phyloP scores from a whole-genome alignment of 2,113 vertebrate species.

The Perca flavescens region DNA sequence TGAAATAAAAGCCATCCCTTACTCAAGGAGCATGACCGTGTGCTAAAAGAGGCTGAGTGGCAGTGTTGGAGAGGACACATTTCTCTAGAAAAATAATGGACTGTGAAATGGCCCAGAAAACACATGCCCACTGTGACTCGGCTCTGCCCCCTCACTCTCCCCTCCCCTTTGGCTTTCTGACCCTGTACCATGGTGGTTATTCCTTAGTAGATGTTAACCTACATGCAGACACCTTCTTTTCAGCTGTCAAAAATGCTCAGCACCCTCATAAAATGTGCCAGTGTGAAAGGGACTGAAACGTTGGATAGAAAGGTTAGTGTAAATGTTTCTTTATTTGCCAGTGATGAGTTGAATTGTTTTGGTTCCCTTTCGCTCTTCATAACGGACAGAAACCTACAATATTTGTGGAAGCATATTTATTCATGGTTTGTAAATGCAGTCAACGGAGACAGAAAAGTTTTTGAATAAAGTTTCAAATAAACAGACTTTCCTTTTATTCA shows the following conservation, averaged over 20 bases:
- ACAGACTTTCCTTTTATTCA: constrained; percentile 14
- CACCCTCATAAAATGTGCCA: constrained; percentile 2
- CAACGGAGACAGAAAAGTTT: constrained; percentile 14
- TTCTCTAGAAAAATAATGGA: constrained; percentile 40
- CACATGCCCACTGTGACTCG: background rate
- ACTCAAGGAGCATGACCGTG: background rate
- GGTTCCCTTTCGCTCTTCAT: constrained; percentile 17
- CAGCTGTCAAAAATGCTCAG: constrained; percentile 25
- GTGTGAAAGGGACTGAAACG: constrained; percentile 37
- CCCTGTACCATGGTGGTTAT: background rate
- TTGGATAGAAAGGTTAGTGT: constrained; percentile 8
- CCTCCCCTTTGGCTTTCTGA: background rate
- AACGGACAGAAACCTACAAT: background rate
- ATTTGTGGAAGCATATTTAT: constrained; percentile 9
- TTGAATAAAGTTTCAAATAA: constrained; percentile 13
- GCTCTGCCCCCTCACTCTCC: background rate
- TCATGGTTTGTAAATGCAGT: constrained; percentile 31
- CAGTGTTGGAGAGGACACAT: background rate
- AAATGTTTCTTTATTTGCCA: constrained; percentile 21
- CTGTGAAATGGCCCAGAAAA: constrained; percentile 38
- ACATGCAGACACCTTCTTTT: constrained; percentile 20
- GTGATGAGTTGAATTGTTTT: constrained; percentile 37
- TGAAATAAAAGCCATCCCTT: background rate
- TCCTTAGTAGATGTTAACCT: constrained; percentile 21
- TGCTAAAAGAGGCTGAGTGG: constrained; percentile 9